Percentiles rank a stretch among this genome's conserved stretches.
These are phyloP conservation scores for Ameiurus melas DNA, from an alignment of 2,113 vertebrate species.

Conservation along the genomic window DNA sequence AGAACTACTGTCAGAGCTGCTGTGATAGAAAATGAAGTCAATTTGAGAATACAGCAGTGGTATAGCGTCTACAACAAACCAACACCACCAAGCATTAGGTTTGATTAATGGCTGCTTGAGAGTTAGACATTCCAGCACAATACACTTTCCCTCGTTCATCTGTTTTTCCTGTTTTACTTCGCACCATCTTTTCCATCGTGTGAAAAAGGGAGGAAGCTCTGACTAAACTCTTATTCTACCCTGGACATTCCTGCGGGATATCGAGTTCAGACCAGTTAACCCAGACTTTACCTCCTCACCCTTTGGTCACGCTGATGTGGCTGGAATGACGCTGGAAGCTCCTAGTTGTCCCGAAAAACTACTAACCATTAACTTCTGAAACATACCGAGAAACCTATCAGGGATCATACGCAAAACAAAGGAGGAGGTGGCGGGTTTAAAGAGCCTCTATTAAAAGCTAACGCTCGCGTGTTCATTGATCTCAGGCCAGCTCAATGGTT, in stretches of 20 bases:
- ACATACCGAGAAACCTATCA: not conserved
- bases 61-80: no score
- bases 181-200: not conserved
- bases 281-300: not conserved
- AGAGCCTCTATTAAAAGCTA: not conserved
- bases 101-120: not conserved
- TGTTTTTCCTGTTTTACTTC: not conserved
- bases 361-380: not conserved
- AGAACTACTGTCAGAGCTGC: no score
- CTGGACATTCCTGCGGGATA: not conserved
- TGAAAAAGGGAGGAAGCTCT: not conserved
- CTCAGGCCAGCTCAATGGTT: not conserved
- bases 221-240: not conserved
- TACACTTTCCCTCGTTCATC: not conserved
- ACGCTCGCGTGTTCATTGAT: not conserved
- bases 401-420: not conserved
- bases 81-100: not conserved
- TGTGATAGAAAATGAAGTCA: no score
- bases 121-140: not conserved
- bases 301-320: not conserved
- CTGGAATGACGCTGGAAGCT: not conserved
- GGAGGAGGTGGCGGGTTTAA: not conserved
- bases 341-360: not conserved
- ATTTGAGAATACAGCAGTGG: no score
- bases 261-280: constrained; percentile 4